Evolutionary conservation across 2,888 invertebrate genomes (phyloP).

Genomic region (Ochropleura plecta): DNA sequence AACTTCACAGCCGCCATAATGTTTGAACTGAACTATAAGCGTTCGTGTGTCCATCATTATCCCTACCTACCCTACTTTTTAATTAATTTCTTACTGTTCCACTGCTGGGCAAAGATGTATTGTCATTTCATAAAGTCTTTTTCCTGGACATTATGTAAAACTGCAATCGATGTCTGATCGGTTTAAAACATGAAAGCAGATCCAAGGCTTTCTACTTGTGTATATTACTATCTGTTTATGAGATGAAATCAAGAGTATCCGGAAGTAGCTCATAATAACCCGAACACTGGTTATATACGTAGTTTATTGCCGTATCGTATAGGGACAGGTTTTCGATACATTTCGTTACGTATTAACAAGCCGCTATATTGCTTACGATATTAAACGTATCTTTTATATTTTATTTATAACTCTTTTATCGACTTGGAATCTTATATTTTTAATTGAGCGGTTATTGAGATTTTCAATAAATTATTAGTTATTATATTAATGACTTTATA

Average conservation of each 20-base stretch:
- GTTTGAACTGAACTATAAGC: too few species aligned
- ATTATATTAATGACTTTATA: not conserved
- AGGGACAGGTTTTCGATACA: slow-evolving; percentile 30
- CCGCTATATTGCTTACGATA: not conserved
- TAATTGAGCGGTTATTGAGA: not conserved
- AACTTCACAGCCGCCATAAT: too few species aligned
- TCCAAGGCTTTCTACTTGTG: not conserved
- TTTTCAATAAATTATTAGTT: not conserved
- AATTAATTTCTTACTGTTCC: too few species aligned
- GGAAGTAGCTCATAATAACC: slow-evolving; percentile 20
- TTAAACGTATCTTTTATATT: slow-evolving; percentile 34
- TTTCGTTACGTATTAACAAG: slow-evolving; percentile 15
- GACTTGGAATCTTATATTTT: not conserved
- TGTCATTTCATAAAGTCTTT: too few species aligned
- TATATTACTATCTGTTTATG: not conserved
- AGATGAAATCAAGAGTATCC: slow-evolving; percentile 51
- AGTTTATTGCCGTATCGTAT: not conserved
- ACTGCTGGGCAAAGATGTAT: too few species aligned
- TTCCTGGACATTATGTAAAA: not conserved
- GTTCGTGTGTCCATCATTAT: too few species aligned
- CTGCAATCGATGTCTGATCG: not conserved
- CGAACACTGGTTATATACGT: not conserved
- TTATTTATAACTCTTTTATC: slow-evolving; percentile 1
- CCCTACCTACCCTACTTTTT: too few species aligned
- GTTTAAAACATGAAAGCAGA: not conserved